These are phyloP conservation scores for Lycaena phlaeas DNA, from an alignment of 2,888 invertebrate species.

Conservation along the genomic window DNA sequence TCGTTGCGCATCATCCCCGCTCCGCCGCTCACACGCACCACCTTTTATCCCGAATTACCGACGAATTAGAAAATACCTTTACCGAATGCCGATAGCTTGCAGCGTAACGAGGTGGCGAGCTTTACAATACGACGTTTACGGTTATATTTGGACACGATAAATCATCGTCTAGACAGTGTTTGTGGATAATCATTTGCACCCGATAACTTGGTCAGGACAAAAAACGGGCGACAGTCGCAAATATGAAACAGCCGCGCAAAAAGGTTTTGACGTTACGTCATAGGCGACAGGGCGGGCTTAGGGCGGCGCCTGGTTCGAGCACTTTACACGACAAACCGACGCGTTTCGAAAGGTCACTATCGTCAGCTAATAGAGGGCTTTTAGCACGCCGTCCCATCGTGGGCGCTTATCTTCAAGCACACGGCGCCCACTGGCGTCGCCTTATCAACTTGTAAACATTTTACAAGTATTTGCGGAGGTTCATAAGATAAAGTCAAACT, in stretches of 20 bases:
- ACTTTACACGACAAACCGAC: constrained; percentile 33
- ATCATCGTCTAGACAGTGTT: constrained; percentile 33
- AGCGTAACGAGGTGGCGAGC: constrained; percentile 67
- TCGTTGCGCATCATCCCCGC: constrained; percentile 63
- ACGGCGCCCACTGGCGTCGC: constrained; percentile 62
- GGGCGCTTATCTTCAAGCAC: constrained; percentile 34
- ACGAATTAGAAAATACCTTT: constrained; percentile 60
- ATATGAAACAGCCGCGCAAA: constrained; percentile 62
- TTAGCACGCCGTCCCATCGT: constrained; percentile 58
- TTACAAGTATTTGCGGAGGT: constrained; percentile 62
- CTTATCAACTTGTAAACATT: constrained; percentile 63
- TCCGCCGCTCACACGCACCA: constrained; percentile 38
- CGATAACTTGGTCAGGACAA: constrained; percentile 54
- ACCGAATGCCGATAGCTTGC: constrained; percentile 39
- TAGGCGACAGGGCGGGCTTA: constrained; percentile 62
- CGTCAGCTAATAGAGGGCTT: constrained; percentile 52
- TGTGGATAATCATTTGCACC: constrained; percentile 30
- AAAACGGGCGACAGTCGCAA: constrained; percentile 68
- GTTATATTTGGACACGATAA: constrained; percentile 16
- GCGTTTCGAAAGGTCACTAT: constrained; percentile 46
- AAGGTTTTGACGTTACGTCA: constrained; percentile 62
- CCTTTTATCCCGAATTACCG: constrained; percentile 60
- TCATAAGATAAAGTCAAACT: constrained; percentile 39
- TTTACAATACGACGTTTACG: not conserved
- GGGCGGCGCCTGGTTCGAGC: constrained; percentile 58